Conservation (phyloP, 2,888 invertebrate species). For the Blomia tropicalis region DNA sequence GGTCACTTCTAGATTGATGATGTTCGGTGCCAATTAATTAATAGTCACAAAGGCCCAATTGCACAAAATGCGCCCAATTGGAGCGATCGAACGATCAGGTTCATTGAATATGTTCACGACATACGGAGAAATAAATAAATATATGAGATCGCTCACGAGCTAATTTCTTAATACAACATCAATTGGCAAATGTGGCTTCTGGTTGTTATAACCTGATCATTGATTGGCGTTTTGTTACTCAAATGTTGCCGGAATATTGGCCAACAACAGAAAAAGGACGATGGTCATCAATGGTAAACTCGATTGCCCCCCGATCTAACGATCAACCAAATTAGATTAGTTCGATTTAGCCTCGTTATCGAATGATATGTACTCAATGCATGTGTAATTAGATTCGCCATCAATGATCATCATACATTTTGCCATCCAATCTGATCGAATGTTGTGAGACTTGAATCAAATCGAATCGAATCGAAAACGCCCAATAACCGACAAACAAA, state of each 20-base stretch:
- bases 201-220: no score
- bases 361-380: constrained; percentile 14
- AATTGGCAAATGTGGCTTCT: background rate
- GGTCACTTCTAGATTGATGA: constrained; percentile 1
- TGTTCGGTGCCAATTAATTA: constrained; percentile 12
- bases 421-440: no score
- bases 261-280: background rate
- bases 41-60: constrained; percentile 13
- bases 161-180: constrained; percentile 8
- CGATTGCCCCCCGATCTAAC: background rate
- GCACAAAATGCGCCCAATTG: constrained; percentile 1
- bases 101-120: no score
- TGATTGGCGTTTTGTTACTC: background rate
- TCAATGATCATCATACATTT: no score
- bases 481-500: no score
- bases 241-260: background rate
- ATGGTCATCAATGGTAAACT: no score
- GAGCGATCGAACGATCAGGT: constrained; percentile 4
- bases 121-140: no score
- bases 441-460: no score
- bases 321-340: constrained; percentile 6
- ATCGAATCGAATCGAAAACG: no score
- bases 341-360: constrained; percentile 11
- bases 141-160: constrained; percentile 16
- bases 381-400: constrained; percentile 7